These are phyloP conservation scores for Cephalopholis sonnerati DNA, from an alignment of 2,113 vertebrate genomes.

Conservation along the genomic window DNA sequence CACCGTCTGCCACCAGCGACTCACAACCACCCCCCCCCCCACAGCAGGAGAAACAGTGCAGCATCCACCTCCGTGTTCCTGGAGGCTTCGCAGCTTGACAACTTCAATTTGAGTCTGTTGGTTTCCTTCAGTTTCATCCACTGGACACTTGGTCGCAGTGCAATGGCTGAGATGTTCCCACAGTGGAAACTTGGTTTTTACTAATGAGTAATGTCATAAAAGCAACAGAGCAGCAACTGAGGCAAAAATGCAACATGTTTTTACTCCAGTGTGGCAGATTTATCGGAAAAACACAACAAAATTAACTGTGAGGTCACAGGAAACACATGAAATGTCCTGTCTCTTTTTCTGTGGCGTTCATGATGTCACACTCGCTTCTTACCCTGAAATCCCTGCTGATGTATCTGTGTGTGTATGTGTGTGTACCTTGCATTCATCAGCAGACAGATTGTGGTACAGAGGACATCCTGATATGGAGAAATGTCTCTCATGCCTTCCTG, in stretches of 20 bases:
- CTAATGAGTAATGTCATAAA: neutral
- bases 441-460: conserved; percentile 97
- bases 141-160: conserved; percentile 4
- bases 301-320: neutral
- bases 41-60: conserved; percentile 23
- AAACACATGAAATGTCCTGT: neutral
- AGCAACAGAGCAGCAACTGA: neutral
- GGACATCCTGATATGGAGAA: conserved; percentile 99
- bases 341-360: neutral
- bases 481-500: conserved; percentile 97
- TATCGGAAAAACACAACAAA: neutral
- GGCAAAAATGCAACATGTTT: neutral
- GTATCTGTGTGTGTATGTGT: neutral
- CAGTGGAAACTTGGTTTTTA: neutral
- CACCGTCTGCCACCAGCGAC: conserved; percentile 39
- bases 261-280: neutral
- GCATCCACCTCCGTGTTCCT: neutral
- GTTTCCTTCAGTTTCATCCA: conserved; percentile 17
- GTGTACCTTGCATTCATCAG: conserved; percentile 97
- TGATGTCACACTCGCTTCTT: conserved; percentile 28
- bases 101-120: conserved; percentile 31
- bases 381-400: neutral
- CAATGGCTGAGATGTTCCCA: neutral
- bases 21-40: conserved; percentile 26
- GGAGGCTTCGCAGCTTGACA: conserved; percentile 54